Percentiles rank a stretch among this genome's conserved stretches.
phyloP scores from a whole-genome alignment of 2,888 invertebrate genomes.

The Tethea ocularis region DNA sequence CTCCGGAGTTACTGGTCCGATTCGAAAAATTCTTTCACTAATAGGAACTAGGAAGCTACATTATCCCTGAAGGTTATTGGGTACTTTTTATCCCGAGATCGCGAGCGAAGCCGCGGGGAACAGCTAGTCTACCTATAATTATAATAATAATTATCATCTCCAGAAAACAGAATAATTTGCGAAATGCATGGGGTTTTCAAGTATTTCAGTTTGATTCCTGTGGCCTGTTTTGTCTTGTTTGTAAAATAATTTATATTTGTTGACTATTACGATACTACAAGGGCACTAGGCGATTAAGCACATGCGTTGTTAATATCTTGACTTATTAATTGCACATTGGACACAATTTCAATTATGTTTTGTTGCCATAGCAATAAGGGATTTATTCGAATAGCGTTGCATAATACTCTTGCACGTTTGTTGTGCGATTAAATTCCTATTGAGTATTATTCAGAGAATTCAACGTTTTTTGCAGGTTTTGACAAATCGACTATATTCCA shows the following conservation, averaged over 20 bases:
- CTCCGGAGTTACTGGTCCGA: too few species aligned
- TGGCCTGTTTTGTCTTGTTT: too few species aligned
- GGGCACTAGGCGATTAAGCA: background rate
- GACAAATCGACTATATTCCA: slow-evolving; percentile 76
- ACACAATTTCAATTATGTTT: background rate
- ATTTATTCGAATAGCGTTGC: background rate
- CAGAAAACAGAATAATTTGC: too few species aligned
- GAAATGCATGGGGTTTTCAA: too few species aligned
- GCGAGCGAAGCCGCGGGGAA: too few species aligned
- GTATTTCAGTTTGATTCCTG: too few species aligned
- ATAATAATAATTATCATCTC: too few species aligned
- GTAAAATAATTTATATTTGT: background rate
- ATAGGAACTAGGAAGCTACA: too few species aligned
- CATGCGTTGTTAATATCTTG: background rate
- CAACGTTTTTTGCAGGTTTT: slow-evolving; percentile 59
- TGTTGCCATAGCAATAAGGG: background rate
- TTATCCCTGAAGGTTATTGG: too few species aligned
- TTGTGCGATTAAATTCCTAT: background rate
- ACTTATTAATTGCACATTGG: background rate
- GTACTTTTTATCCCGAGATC: too few species aligned
- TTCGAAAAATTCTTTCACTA: too few species aligned
- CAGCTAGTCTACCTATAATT: too few species aligned
- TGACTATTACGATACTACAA: background rate
- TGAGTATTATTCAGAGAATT: background rate
- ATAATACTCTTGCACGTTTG: background rate